Conservation (phyloP, 1,140 invertebrate genomes). For the Pectinophora gossypiella region DNA sequence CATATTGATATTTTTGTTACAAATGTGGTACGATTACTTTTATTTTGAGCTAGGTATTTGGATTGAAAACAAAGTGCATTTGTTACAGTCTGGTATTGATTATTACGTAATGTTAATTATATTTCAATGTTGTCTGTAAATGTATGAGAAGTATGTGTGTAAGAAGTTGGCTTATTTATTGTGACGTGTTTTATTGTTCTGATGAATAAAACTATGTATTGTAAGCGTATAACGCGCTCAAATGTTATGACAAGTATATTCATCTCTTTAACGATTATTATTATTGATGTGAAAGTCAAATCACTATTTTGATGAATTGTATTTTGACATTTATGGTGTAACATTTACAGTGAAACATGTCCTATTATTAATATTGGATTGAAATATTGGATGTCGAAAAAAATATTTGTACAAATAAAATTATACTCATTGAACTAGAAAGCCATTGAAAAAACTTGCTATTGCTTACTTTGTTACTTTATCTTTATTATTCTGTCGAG, state of each 20-base stretch:
- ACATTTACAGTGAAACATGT: too few relatives aligned
- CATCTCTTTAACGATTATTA: too few relatives aligned
- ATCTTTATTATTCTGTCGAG: too few relatives aligned
- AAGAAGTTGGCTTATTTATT: constrained; percentile 35
- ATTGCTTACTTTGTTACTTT: too few relatives aligned
- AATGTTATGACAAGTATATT: constrained; percentile 33
- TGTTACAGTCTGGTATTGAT: constrained; percentile 45
- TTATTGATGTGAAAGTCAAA: constrained; percentile 10
- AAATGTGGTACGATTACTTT: constrained; percentile 29
- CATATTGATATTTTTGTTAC: constrained; percentile 45
- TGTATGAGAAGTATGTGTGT: constrained; percentile 9
- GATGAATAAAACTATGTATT: constrained; percentile 17
- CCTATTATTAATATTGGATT: too few relatives aligned
- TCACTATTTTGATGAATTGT: constrained; percentile 40
- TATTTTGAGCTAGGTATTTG: constrained; percentile 30
- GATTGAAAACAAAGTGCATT: constrained; percentile 53
- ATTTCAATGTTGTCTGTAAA: constrained; percentile 40
- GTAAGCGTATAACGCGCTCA: constrained; percentile 23
- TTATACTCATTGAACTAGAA: too few relatives aligned
- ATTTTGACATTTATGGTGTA: constrained; percentile 12
- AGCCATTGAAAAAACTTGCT: too few relatives aligned
- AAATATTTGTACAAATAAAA: too few relatives aligned
- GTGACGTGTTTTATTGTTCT: constrained; percentile 17
- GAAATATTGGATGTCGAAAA: too few relatives aligned
- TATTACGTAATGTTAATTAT: constrained; percentile 35